These are phyloP conservation scores for Melipona quadrifasciata DNA, from an alignment of 1,140 invertebrate species.

Conservation along the genomic window DNA sequence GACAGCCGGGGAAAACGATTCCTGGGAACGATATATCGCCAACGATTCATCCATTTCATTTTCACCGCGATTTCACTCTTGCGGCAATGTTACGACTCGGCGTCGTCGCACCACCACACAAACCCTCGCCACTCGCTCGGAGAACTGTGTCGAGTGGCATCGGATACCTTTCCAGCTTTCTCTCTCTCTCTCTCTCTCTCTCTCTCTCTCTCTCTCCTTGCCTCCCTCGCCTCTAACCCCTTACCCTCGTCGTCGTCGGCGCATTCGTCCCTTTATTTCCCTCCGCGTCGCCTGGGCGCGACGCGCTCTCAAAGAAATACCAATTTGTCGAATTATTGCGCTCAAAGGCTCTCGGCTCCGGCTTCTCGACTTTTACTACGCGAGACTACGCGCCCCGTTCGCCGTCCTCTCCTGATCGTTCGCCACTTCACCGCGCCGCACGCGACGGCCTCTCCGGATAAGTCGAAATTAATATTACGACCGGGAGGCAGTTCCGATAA, in stretches of 20 bases:
- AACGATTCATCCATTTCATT: conserved; percentile 41
- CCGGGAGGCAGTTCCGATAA: conserved; percentile 30
- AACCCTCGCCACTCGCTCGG: not conserved
- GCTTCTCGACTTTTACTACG: conserved; percentile 46
- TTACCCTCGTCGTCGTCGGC: not conserved
- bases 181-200: not conserved
- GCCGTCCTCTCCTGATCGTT: not conserved
- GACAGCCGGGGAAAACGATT: conserved; percentile 31
- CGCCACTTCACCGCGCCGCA: not conserved
- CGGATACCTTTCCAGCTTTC: conserved; percentile 51
- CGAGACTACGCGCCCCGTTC: not conserved
- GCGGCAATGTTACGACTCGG: conserved; percentile 19
- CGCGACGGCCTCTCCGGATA: not conserved
- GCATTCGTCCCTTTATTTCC: not conserved
- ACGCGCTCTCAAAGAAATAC: conserved; percentile 59
- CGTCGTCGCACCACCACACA: not conserved
- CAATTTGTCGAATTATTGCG: conserved; percentile 67
- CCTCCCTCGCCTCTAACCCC: not conserved
- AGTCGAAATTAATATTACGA: conserved; percentile 48
- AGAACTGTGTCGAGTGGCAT: conserved; percentile 44
- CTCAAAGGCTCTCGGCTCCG: conserved; percentile 33
- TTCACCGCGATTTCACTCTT: conserved; percentile 20
- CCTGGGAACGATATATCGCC: conserved; percentile 15
- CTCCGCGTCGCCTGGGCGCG: not conserved
- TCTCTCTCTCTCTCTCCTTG: not conserved